These are phyloP conservation scores for Brachionichthys hirsutus DNA, from an alignment of 2,113 vertebrate species.

Conservation along the genomic window DNA sequence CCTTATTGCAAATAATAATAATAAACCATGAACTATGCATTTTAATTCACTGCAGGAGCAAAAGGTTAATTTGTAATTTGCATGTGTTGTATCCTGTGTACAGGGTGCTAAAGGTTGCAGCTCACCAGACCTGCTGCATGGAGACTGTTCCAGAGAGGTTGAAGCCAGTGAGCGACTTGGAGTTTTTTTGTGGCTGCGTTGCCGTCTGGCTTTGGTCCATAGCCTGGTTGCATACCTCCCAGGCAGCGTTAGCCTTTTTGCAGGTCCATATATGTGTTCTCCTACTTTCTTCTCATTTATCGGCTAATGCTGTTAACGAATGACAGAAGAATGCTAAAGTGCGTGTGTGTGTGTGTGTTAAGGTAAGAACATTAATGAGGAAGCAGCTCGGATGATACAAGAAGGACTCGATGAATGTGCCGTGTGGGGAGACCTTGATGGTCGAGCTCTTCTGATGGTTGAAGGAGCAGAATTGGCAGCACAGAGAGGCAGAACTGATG, in stretches of 20 bases:
- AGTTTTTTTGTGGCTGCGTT: slow-evolving; percentile 82
- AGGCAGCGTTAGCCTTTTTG: slow-evolving; percentile 49
- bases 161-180: slow-evolving; percentile 79
- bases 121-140: background rate
- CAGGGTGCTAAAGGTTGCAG: slow-evolving; percentile 25
- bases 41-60: background rate
- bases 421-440: slow-evolving; percentile 80
- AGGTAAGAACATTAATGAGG: slow-evolving; percentile 73
- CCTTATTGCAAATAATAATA: no score
- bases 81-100: slow-evolving; percentile 1
- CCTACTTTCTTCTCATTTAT: background rate
- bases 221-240: slow-evolving; percentile 75
- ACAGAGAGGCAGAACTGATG: slow-evolving; percentile 76
- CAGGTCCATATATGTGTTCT: slow-evolving; percentile 59
- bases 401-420: slow-evolving; percentile 82
- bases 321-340: no score
- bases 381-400: slow-evolving; percentile 75
- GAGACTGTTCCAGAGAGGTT: slow-evolving; percentile 53
- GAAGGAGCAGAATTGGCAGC: slow-evolving; percentile 81
- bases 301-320: no score
- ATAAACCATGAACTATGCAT: background rate
- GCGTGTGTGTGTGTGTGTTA: background rate
- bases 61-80: background rate
- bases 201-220: slow-evolving; percentile 75
- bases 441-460: slow-evolving; percentile 83